Conservation (phyloP, 1,140 invertebrate species). For the Drosophila lacertosa region DNA sequence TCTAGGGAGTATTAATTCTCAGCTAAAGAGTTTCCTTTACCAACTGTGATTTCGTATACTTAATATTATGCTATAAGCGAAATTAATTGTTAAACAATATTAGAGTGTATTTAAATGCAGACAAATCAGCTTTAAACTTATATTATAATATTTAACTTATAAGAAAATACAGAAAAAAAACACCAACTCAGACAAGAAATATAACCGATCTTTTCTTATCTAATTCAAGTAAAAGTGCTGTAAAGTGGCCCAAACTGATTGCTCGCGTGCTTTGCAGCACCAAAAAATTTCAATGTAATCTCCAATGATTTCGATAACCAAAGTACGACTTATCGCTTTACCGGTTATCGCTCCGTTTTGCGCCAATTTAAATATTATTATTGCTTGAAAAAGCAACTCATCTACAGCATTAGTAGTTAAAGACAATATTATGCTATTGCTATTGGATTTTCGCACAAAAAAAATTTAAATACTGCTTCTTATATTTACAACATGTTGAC, state of each 20-base stretch:
- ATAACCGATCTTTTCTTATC: background rate
- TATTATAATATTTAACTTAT: constrained; percentile 1
- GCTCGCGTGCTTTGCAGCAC: background rate
- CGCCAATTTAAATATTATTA: constrained; percentile 16
- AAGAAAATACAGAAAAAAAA: constrained; percentile 32
- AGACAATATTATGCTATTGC: background rate
- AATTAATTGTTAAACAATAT: constrained; percentile 25
- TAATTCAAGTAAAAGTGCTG: constrained; percentile 15
- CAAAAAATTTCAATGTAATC: background rate
- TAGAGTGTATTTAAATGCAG: constrained; percentile 4
- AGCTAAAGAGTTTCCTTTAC: constrained; percentile 32
- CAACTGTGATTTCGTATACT: constrained; percentile 47
- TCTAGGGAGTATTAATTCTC: constrained; percentile 43
- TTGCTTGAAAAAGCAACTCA: background rate
- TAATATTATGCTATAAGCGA: constrained; percentile 13
- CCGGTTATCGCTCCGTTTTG: constrained; percentile 5
- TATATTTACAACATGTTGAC: background rate
- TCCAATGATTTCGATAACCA: constrained; percentile 1
- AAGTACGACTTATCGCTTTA: constrained; percentile 9
- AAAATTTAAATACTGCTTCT: background rate
- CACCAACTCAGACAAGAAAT: constrained; percentile 15
- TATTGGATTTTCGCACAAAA: background rate
- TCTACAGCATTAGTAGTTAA: background rate
- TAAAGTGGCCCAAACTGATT: background rate
- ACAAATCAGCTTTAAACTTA: constrained; percentile 16